A percentile compares a stretch with the other conserved stretches of the same genome.
These are phyloP conservation scores for Perca schrenkii DNA, from an alignment of 2,113 vertebrate genomes.

Conservation along the genomic window DNA sequence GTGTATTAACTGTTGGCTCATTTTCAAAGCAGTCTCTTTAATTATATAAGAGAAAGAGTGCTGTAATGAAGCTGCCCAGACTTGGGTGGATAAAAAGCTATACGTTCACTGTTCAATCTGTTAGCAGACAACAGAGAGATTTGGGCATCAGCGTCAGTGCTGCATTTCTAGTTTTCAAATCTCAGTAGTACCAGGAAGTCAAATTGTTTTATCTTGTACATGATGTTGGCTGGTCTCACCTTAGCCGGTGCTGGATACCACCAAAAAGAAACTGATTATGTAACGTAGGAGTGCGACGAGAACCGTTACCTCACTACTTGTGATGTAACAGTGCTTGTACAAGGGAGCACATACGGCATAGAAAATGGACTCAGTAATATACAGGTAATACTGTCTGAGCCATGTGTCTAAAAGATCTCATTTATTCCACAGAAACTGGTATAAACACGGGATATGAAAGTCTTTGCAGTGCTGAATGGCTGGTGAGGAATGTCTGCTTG, in stretches of 20 bases:
- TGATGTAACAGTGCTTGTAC: conserved; percentile 47
- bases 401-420: conserved; percentile 3
- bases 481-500: conserved; percentile 21
- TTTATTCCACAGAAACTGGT: conserved; percentile 29
- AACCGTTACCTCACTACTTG: conserved; percentile 28
- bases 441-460: conserved; percentile 16
- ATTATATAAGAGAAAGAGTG: neutral
- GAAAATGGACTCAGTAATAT: conserved; percentile 3
- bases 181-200: conserved; percentile 11
- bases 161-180: conserved; percentile 1
- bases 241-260: conserved; percentile 13
- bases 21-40: conserved; percentile 7
- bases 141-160: neutral
- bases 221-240: conserved; percentile 20
- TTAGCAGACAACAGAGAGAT: conserved; percentile 3
- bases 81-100: neutral
- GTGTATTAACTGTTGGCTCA: conserved; percentile 24
- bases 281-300: conserved; percentile 21
- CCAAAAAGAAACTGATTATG: conserved; percentile 43
- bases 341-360: conserved; percentile 7
- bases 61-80: neutral
- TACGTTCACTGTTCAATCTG: neutral
- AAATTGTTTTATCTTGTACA: conserved; percentile 59
- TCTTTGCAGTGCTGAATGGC: conserved; percentile 4
- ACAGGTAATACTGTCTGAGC: neutral